Percentiles rank a stretch among this genome's conserved stretches.
Evolutionary conservation across 1,140 invertebrate species (phyloP).

Genomic region (Trichonephila inaurata): DNA sequence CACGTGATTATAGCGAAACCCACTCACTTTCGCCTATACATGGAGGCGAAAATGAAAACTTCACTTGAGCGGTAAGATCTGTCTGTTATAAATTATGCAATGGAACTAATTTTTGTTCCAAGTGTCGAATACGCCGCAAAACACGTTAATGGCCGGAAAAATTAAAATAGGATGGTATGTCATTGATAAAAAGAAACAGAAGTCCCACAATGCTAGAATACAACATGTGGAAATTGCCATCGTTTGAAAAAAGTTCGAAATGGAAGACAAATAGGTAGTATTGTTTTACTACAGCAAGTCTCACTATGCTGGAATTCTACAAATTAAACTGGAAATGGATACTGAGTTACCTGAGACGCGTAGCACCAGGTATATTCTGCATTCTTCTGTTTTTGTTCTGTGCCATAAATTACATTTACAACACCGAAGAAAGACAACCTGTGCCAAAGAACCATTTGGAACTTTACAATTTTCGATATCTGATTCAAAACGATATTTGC

Average conservation of each 20-base stretch:
- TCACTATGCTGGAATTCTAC: background rate
- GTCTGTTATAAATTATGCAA: background rate
- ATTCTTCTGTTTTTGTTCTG: background rate
- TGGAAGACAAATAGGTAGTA: background rate
- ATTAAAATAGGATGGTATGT: background rate
- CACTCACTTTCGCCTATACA: slow-evolving; percentile 24
- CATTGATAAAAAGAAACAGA: background rate
- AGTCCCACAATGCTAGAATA: background rate
- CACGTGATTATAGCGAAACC: slow-evolving; percentile 59
- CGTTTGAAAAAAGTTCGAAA: background rate
- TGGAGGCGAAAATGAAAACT: slow-evolving; percentile 61
- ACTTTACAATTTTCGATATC: slow-evolving; percentile 50
- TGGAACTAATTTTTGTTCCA: background rate
- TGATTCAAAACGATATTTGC: slow-evolving; percentile 60
- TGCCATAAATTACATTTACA: background rate
- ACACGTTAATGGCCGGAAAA: background rate
- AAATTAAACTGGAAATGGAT: background rate
- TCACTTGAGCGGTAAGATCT: background rate
- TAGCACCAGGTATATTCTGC: background rate
- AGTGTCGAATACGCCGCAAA: background rate
- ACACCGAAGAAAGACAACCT: background rate
- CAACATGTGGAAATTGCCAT: background rate
- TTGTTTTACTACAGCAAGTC: background rate
- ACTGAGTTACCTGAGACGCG: background rate
- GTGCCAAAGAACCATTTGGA: slow-evolving; percentile 62